phyloP scores from a whole-genome alignment of 2,113 vertebrate genomes.

The Aleadryas rufinucha region DNA sequence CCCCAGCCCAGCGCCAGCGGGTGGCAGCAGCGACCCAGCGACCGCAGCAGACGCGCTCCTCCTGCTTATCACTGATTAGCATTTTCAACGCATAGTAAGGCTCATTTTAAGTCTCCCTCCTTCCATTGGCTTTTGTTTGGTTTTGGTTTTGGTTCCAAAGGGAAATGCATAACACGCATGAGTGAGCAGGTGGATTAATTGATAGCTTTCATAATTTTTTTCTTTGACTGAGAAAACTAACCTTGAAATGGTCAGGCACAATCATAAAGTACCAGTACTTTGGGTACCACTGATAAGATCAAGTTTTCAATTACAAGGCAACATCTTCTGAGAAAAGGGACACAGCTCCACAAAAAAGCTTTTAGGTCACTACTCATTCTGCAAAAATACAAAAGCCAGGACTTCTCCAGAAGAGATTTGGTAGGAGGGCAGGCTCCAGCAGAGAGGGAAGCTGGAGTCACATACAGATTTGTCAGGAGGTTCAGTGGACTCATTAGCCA shows the following conservation, averaged over 20 bases:
- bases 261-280: too few relatives aligned
- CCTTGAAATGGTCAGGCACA: background rate
- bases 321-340: background rate
- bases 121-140: background rate
- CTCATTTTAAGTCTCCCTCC: background rate
- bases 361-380: fast-evolving
- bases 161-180: background rate
- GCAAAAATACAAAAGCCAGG: background rate
- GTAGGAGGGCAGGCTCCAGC: background rate
- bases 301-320: background rate
- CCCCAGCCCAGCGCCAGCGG: background rate
- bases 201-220: background rate
- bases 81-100: fast-evolving
- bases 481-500: background rate
- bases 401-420: background rate
- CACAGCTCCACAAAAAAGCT: background rate
- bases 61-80: fast-evolving
- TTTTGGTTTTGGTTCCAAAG: background rate
- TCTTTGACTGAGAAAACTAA: background rate
- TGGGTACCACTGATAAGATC: background rate
- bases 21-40: constrained; percentile 8
- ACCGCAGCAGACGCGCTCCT: background rate
- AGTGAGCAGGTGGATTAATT: background rate
- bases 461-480: background rate
- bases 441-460: background rate